Base-by-base conservation (phyloP, 2,888 invertebrate species). In the Zygogramma bicolorata region DNA sequence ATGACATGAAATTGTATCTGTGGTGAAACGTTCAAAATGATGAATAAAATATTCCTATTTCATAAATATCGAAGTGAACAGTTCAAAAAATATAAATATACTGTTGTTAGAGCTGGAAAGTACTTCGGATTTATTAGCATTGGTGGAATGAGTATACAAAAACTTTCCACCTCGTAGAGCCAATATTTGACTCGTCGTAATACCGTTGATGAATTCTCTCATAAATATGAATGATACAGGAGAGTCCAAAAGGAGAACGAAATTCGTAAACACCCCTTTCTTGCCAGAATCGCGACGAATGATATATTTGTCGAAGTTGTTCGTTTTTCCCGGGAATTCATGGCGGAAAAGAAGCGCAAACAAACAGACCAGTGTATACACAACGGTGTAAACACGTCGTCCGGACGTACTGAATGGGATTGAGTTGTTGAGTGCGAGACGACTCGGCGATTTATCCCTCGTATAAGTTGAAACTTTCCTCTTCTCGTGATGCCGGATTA, bases 281-380 rank as follows among this genome's bases (percentile, higher is more conserved):
- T 25, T 53, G 25, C 0, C 4, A n/a, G 27, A 53, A 53, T 53
- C 53, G n/a, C n/a, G 25, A 13, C 27, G 49, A 46, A 63, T 63
- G 63, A 63, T 63, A 63, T 63, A 63, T 63, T 46, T 15, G 46
- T 29, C 29, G 31, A 29, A 63, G 42, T 63, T 15, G 20, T 62
- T 62, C 42, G 40, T 62, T 63, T 46, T 63, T 46, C 46, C 49
- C 22, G 29, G 68, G 59, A 60, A 27, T 60, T 65, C 46, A 34
- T 49, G 29, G 59, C 60, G 34, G 63, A 65, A 60, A 65, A 49
- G 65, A 40, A 58, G 69, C n/a, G n/a, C 63, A 70, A 70, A 70
- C 65, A 70, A 59, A 70, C 65, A 65, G 60, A 70, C 49, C 22
- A 53, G 58, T 60, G 67, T 68, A 49, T 68, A 68, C 49, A 68